Evolutionary conservation across 2,113 vertebrate species (phyloP).

Genomic region (Pterocles burchelli): DNA sequence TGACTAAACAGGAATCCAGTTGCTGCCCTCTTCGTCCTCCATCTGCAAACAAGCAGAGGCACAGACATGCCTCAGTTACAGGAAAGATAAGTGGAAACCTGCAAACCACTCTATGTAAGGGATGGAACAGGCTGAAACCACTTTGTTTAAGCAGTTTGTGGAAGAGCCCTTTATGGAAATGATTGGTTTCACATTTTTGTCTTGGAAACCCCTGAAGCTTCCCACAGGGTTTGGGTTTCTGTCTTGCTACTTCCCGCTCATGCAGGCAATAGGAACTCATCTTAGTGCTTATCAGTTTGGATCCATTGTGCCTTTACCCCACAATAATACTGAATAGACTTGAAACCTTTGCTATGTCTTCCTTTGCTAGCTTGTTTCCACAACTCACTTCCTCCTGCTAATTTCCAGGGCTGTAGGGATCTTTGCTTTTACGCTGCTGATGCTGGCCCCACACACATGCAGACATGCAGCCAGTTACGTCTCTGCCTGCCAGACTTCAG

Average conservation of each 20-base stretch:
- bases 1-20: background rate
- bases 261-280: background rate
- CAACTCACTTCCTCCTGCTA: background rate
- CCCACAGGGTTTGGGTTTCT: background rate
- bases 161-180: background rate
- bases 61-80: background rate
- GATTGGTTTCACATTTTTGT: background rate
- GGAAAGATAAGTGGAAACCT: background rate
- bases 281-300: background rate
- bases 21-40: background rate
- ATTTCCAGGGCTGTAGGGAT: background rate
- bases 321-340: background rate
- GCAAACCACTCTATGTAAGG: background rate
- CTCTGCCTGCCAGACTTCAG: background rate
- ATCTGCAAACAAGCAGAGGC: rapidly evolving
- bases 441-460: background rate
- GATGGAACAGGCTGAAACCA: background rate
- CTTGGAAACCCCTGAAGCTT: background rate
- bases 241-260: background rate
- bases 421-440: background rate
- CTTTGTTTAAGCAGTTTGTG: background rate
- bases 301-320: background rate
- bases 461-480: background rate
- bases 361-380: background rate
- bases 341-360: background rate